Evolutionary conservation across 2,888 invertebrate genomes (phyloP).

Genomic region (Caenorhabditis macrosperma): DNA sequence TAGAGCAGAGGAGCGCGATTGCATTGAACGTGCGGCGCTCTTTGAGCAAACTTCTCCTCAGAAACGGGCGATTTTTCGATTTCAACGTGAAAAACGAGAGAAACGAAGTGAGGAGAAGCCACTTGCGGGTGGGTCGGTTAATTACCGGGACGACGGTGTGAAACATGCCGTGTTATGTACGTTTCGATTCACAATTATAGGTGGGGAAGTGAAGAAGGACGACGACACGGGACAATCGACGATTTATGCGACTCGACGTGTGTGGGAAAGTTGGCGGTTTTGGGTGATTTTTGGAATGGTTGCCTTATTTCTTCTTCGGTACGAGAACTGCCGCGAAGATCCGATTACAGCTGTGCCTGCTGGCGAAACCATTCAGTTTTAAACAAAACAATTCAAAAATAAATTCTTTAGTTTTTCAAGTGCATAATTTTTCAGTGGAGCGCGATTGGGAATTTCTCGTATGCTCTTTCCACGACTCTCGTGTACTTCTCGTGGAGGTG

Average conservation of each 20-base stretch:
- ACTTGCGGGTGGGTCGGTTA: neutral
- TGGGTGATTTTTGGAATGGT: neutral
- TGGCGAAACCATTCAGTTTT: no score
- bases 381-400: no score
- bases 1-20: no score
- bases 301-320: neutral
- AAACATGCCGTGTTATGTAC: slow-evolving; percentile 28
- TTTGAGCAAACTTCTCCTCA: no score
- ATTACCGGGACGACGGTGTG: slow-evolving; percentile 27
- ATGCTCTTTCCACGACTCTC: no score
- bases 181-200: slow-evolving; percentile 48
- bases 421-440: no score
- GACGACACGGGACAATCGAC: slow-evolving; percentile 2
- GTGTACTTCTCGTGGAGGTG: no score
- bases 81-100: neutral
- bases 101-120: neutral
- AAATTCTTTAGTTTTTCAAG: no score
- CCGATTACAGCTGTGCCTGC: no score
- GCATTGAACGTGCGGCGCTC: no score
- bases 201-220: neutral
- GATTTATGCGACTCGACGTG: slow-evolving; percentile 31
- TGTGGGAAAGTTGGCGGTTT: slow-evolving; percentile 19
- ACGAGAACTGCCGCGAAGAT: neutral
- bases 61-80: no score
- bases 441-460: no score